These are phyloP conservation scores for Clarias laeviceps DNA, from an alignment of 2,797 vertebrate species.

Conservation along the genomic window DNA sequence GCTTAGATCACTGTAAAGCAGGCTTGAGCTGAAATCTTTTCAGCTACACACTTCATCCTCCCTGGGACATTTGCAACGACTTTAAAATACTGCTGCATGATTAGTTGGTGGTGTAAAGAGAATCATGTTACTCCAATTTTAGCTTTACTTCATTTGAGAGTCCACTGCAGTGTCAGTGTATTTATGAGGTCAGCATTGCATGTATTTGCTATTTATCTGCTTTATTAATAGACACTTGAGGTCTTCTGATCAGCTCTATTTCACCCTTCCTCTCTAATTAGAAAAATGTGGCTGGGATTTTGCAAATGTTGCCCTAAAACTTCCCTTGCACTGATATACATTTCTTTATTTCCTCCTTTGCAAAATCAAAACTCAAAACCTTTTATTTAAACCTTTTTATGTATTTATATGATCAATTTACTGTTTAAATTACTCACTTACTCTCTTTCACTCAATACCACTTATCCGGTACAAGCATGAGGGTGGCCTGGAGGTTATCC, in stretches of 20 bases:
- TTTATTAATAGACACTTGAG: neutral
- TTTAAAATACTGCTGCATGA: conserved; percentile 17
- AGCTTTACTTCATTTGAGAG: conserved; percentile 11
- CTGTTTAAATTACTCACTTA: neutral
- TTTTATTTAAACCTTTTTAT: no score
- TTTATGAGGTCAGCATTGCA: no score
- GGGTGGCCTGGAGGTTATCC: no score
- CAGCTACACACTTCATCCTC: neutral
- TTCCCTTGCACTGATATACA: neutral
- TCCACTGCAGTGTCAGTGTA: neutral
- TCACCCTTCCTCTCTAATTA: neutral
- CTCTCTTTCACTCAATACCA: no score
- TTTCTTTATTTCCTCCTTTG: neutral
- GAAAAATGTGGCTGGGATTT: neutral
- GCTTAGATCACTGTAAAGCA: neutral
- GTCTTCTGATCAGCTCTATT: neutral
- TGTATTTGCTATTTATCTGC: neutral
- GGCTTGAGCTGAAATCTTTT: neutral
- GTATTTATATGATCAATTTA: no score
- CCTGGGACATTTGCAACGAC: neutral
- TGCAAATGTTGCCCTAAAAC: neutral
- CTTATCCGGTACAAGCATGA: no score
- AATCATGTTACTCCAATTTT: conserved; percentile 14
- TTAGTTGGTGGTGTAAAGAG: neutral
- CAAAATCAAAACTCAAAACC: neutral